A percentile compares a stretch with the other conserved stretches of the same genome.
phyloP scores from a whole-genome alignment of 2,113 vertebrate species.

The Gymnorhina tibicen region DNA sequence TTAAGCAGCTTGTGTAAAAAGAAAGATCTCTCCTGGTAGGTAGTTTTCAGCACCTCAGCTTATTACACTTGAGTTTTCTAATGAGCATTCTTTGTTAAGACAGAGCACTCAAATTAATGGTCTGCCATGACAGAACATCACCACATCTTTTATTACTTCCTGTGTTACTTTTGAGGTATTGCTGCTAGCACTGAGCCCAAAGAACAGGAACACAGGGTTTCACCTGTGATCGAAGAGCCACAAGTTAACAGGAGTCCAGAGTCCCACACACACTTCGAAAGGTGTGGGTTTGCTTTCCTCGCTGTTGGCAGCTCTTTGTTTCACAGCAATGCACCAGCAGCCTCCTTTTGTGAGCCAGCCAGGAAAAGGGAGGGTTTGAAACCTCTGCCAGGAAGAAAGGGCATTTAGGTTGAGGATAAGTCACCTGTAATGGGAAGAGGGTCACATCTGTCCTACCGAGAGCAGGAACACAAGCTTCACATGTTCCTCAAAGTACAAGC shows the following conservation, averaged over 20 bases:
- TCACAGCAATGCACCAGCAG: background rate
- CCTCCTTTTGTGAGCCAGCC: accelerated
- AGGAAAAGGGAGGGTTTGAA: background rate
- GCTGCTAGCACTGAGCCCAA: background rate
- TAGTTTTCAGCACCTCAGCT: background rate
- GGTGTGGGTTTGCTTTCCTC: background rate
- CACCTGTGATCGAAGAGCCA: background rate
- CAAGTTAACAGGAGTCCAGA: background rate
- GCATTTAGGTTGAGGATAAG: background rate
- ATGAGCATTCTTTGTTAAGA: background rate
- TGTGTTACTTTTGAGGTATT: background rate
- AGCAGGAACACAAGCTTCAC: background rate
- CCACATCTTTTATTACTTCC: background rate
- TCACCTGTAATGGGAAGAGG: background rate
- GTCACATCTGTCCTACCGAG: background rate
- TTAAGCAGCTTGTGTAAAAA: background rate
- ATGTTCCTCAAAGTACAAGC: background rate
- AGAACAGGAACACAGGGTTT: background rate
- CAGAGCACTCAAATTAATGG: background rate
- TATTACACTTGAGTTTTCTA: background rate
- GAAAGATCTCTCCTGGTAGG: background rate
- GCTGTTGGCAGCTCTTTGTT: accelerated
- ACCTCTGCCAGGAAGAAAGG: background rate
- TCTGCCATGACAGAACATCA: background rate
- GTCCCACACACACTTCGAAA: background rate